Evolutionary conservation across 2,113 vertebrate genomes (phyloP).

Genomic region (Beaufortia kweichowensis): DNA sequence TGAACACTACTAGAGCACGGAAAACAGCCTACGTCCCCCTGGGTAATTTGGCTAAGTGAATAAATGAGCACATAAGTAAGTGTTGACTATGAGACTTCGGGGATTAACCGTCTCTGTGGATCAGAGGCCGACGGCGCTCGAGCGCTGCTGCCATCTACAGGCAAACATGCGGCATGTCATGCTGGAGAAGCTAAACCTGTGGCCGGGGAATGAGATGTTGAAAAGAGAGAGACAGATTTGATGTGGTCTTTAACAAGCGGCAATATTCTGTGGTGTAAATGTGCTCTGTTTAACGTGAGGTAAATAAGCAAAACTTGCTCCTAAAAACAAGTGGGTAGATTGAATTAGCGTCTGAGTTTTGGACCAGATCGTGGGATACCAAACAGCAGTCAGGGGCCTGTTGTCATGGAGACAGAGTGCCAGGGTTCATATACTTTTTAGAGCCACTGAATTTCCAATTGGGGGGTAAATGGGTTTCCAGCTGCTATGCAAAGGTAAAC

Average conservation of each 20-base stretch:
- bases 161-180: conserved; percentile 46
- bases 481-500: conserved; percentile 16
- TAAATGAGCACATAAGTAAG: conserved; percentile 61
- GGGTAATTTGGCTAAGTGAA: conserved; percentile 62
- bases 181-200: neutral
- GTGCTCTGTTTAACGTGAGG: neutral
- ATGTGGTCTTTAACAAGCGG: neutral
- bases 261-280: neutral
- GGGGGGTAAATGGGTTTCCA: neutral
- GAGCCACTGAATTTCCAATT: conserved; percentile 21
- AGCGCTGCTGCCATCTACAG: conserved; percentile 61
- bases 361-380: conserved; percentile 6
- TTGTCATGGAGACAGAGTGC: conserved; percentile 34
- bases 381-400: conserved; percentile 9
- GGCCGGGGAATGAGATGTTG: neutral
- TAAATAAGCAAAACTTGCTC: neutral
- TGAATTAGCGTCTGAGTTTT: conserved; percentile 21
- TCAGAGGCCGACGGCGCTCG: conserved; percentile 10
- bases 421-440: conserved; percentile 23
- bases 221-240: neutral
- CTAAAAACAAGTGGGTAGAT: neutral
- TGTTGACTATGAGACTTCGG: conserved; percentile 51
- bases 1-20: conserved; percentile 46
- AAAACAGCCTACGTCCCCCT: conserved; percentile 51
- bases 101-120: conserved; percentile 46